These are phyloP conservation scores for Pollenia angustigena DNA, from an alignment of 2,888 invertebrate species.

Conservation along the genomic window DNA sequence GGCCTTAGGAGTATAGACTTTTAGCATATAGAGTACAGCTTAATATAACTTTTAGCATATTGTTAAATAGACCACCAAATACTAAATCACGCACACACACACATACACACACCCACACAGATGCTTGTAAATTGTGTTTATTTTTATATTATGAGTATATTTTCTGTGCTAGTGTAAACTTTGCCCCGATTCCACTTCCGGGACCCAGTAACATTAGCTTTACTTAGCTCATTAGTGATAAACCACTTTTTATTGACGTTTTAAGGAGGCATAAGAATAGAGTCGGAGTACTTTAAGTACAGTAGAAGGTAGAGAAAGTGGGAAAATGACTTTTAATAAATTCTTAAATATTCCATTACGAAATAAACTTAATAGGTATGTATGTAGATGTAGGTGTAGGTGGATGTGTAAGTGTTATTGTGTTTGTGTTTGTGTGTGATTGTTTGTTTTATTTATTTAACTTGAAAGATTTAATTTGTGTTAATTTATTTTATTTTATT, in stretches of 20 bases:
- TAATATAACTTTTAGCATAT: slow-evolving; percentile 67
- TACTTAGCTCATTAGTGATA: slow-evolving; percentile 60
- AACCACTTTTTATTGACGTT: slow-evolving; percentile 67
- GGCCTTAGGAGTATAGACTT: slow-evolving; percentile 44
- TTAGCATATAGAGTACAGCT: slow-evolving; percentile 58
- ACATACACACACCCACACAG: not conserved
- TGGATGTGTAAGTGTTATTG: not conserved
- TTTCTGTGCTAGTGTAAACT: slow-evolving; percentile 6
- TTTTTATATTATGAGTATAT: not conserved
- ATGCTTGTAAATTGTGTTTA: not conserved
- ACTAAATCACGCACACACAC: not conserved
- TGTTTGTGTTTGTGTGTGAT: slow-evolving; percentile 4
- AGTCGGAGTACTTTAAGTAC: not conserved
- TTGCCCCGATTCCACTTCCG: not conserved
- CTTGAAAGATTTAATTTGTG: slow-evolving; percentile 45
- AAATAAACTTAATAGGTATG: slow-evolving; percentile 38
- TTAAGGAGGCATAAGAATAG: slow-evolving; percentile 28
- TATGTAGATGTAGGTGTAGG: slow-evolving; percentile 2
- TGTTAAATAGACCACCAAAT: slow-evolving; percentile 55
- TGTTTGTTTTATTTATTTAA: slow-evolving; percentile 49
- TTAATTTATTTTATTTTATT: not conserved
- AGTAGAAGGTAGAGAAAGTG: not conserved
- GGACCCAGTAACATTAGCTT: slow-evolving; percentile 44
- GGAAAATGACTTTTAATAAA: slow-evolving; percentile 26
- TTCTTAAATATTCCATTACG: slow-evolving; percentile 25